Evolutionary conservation across 2,113 vertebrate genomes (phyloP), one percentile per base, ranked within the genome.

Genomic region (Nesogale talazaci): DNA sequence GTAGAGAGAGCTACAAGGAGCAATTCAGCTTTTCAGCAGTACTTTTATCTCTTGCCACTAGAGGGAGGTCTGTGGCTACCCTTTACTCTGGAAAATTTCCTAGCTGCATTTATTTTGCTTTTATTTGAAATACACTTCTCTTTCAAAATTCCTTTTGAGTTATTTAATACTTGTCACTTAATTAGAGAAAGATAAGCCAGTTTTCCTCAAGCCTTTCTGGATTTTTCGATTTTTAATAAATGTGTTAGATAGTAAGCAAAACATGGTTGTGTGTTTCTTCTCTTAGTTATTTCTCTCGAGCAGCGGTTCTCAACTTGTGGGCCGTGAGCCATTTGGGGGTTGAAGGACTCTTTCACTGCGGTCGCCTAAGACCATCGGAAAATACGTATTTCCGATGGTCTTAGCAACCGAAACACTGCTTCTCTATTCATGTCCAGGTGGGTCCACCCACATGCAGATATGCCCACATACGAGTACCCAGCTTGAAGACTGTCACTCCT

Each of bases 221-320:
- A 96, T 90, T 93, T 56, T 97, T 95, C 80, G 88, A 70, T 96
- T 96, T 96, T 95, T 93, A 97, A 96, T 97, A 95, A 97, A 96
- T 95, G 88, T 94, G 78, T 95, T 94, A 96, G 86, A 77, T 94
- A 92, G 88, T 92, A 93, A 91, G 63, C 90, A 63, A 93, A 90
- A 70, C 8, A 1, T 82, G 16, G 67, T 12, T 88, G 10, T 83
- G 8, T 67, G 59, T 56, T 36, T 92, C 3, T 79, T 87, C 17
- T 94, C 65, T 90, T 83, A 40, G 46, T 52, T 52, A 20, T 36
- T 92, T 80, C 29, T 89, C 31, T 80, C 69, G 38, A 84, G 6
- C 52, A 88, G 16, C 77, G 84, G 6, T 52, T 90, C 9, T 52
- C 46, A 52, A 52, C 46, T 12, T 52, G 46, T 52, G 46, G 46